Conservation (phyloP, 2,888 invertebrate genomes). For the Dinocampus coccinellae region DNA sequence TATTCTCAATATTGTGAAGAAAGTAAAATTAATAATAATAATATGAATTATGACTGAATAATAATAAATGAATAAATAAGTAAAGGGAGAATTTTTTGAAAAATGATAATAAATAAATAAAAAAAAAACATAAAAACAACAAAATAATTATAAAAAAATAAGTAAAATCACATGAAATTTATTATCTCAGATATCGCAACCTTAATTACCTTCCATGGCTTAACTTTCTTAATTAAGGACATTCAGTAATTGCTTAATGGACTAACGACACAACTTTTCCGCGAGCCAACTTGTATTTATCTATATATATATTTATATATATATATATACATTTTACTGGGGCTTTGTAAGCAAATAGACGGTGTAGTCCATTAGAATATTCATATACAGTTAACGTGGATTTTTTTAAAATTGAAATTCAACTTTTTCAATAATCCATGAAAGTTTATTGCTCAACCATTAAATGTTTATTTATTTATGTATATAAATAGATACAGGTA, state of each 20-base stretch:
- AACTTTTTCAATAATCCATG: background rate
- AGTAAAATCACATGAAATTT: background rate
- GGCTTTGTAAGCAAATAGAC: background rate
- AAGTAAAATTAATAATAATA: too few relatives aligned
- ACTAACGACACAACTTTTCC: conserved; percentile 18
- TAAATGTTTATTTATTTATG: too few relatives aligned
- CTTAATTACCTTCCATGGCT: conserved; percentile 43
- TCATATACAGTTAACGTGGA: background rate
- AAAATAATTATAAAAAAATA: background rate
- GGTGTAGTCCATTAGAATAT: background rate
- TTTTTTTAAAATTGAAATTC: background rate
- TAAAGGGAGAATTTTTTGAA: too few relatives aligned
- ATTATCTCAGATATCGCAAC: conserved; percentile 16
- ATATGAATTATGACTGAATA: too few relatives aligned
- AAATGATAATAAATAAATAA: too few relatives aligned
- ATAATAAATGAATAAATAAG: too few relatives aligned
- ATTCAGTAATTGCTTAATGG: conserved; percentile 43
- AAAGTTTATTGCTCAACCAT: background rate
- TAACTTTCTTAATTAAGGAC: conserved; percentile 43
- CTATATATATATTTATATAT: background rate
- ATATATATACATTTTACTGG: background rate
- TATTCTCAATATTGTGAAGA: too few relatives aligned
- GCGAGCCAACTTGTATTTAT: background rate
- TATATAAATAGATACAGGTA: too few relatives aligned
- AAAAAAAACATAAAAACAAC: too few relatives aligned